Percentiles rank a stretch among this genome's conserved stretches.
phyloP scores from a whole-genome alignment of 2,797 vertebrate species.

The Chromobotia macracanthus region DNA sequence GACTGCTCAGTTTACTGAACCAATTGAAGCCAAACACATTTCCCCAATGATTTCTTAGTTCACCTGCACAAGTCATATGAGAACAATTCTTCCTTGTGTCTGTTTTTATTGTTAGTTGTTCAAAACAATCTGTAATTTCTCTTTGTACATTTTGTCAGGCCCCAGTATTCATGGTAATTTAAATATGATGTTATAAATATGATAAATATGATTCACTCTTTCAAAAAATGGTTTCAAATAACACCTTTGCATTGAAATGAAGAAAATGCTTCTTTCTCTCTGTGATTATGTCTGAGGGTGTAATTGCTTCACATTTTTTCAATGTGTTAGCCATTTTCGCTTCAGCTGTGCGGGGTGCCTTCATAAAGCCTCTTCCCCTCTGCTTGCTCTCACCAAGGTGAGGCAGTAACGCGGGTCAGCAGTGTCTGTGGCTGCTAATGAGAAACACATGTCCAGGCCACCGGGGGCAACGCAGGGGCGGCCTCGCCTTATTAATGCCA shows the following conservation, averaged over 20 bases:
- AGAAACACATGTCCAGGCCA: slow-evolving; percentile 80
- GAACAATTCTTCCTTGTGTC: slow-evolving; percentile 12
- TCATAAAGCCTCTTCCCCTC: slow-evolving; percentile 16
- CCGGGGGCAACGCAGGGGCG: slow-evolving; percentile 70
- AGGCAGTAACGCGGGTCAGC: slow-evolving; percentile 80
- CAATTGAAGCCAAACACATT: slow-evolving; percentile 31
- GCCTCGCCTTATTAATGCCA: slow-evolving; percentile 82
- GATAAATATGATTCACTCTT: too few species aligned
- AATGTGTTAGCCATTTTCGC: slow-evolving; percentile 22
- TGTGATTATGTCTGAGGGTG: slow-evolving; percentile 6
- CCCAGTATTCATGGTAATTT: slow-evolving; percentile 1
- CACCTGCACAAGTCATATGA: slow-evolving; percentile 18
- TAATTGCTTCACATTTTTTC: slow-evolving; percentile 16
- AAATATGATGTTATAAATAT: not conserved
- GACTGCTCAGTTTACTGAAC: not conserved
- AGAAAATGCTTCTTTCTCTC: not conserved
- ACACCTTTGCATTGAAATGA: not conserved
- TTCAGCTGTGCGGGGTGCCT: slow-evolving; percentile 24
- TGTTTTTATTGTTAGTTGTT: slow-evolving; percentile 35
- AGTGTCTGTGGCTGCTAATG: slow-evolving; percentile 77
- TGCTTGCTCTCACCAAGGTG: slow-evolving; percentile 63
- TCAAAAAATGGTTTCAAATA: not conserved
- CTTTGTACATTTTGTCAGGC: not conserved
- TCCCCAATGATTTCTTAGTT: not conserved
- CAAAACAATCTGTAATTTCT: not conserved